Base-by-base conservation (phyloP, 1,140 invertebrate genomes). In the Polypedilum pembai region DNA sequence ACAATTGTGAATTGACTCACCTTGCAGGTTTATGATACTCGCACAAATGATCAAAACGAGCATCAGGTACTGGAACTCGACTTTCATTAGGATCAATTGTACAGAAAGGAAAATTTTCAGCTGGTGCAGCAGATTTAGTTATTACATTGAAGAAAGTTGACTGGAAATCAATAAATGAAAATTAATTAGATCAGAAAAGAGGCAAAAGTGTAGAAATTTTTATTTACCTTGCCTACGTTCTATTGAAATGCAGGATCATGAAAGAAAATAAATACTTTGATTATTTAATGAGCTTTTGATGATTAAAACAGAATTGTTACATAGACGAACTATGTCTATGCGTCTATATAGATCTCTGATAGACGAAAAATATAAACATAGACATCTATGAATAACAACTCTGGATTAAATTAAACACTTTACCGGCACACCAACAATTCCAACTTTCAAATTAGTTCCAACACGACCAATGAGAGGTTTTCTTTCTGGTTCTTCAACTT, bases 31-130 rank as follows among this genome's bases (percentile, higher is more conserved):
- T 98, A 84, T 93, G 96, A 82, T 91, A 95, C 76, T 98, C 90
- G 84, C 92, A 93, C 10, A 99, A 87, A 83, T 89, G 98, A 80
- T 99, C 95, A 82, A 90, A 99, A 76, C 98, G 87, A 41, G 89
- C 87, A 85, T 99, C 98, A 7, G 96, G 96, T 7, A 99, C 96
- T n/a, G 97, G 94, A 77, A 99, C 98, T 78, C 97, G 89, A 93
- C 94, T 98, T 91, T 99, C 98, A 95, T 99, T 99, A 21, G 98
- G 98, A 86, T 99, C 96, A 80, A 99, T 99, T 80, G 98, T 99
- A 86, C 98, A 99, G 86, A 99, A 99, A 5, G 98, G 98, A 83
- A 99, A 98, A 81, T 99, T 99, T 85, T 99, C 94, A 74, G 98
- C 96, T 74, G 95, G 89, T 8, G 94, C 97, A 80, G 94, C 90